Conservation (phyloP, 2,797 vertebrate genomes). For the Erpetoichthys calabaricus region DNA sequence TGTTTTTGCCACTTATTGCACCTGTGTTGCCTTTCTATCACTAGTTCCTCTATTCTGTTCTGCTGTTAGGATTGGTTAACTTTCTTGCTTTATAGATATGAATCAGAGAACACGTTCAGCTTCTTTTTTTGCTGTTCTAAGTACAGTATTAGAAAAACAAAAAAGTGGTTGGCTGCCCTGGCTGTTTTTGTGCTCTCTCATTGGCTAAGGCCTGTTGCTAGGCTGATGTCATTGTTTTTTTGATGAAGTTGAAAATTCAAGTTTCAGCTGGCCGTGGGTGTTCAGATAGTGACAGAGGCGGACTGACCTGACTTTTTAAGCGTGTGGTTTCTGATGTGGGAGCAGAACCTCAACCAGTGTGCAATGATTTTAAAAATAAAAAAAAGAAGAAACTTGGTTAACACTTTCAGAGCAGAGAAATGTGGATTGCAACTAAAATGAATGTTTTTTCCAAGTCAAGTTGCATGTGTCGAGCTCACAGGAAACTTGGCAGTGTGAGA, state of each 20-base stretch:
- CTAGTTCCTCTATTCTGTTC: constrained; percentile 6
- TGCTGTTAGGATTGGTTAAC: constrained; percentile 18
- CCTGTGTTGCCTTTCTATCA: background rate
- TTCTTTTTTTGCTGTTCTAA: constrained; percentile 34
- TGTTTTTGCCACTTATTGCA: background rate
- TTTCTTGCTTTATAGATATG: constrained; percentile 15
- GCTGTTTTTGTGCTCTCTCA: constrained; percentile 61
- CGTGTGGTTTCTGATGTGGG: no score
- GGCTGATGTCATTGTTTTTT: constrained; percentile 59
- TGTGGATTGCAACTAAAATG: no score
- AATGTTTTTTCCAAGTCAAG: no score
- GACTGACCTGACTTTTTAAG: no score
- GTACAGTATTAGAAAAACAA: constrained; percentile 24
- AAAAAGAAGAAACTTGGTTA: no score
- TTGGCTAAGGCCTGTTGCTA: constrained; percentile 76
- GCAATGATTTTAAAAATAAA: no score
- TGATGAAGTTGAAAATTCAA: constrained; percentile 48
- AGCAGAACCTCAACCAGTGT: no score
- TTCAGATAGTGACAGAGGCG: no score
- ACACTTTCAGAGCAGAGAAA: no score
- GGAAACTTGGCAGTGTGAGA: no score
- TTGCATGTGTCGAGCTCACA: no score
- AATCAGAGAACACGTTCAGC: constrained; percentile 37
- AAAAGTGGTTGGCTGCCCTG: constrained; percentile 50
- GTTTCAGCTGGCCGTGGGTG: constrained; percentile 37